phyloP scores from a whole-genome alignment of 2,113 vertebrate species.

The Amblyornis subalaris region DNA sequence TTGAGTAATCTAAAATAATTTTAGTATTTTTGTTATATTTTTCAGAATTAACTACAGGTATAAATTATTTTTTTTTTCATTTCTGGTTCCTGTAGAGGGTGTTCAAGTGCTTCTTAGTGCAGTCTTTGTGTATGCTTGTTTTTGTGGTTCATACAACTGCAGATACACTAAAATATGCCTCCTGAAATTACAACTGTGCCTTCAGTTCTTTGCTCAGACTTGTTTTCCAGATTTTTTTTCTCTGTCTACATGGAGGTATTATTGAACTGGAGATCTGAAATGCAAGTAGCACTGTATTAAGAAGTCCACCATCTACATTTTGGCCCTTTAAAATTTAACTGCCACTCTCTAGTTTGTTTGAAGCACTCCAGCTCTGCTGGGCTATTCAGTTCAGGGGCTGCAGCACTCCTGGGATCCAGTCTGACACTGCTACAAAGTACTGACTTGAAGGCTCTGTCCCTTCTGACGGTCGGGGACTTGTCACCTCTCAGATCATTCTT shows the following conservation, averaged over 20 bases:
- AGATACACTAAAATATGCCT: neutral
- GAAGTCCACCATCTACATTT: rapidly evolving
- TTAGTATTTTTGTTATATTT: neutral
- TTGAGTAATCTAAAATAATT: neutral
- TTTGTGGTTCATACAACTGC: neutral
- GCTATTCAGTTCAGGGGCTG: neutral
- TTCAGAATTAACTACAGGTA: neutral
- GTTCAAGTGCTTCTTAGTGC: slow-evolving; percentile 1
- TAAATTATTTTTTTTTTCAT: neutral
- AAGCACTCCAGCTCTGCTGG: neutral
- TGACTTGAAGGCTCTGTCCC: neutral
- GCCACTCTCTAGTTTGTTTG: neutral
- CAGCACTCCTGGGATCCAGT: neutral
- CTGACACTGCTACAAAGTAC: neutral
- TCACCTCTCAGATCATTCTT: neutral
- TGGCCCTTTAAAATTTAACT: neutral
- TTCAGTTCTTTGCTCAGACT: neutral
- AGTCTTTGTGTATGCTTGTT: neutral
- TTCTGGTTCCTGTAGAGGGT: slow-evolving; percentile 45
- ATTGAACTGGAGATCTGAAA: neutral
- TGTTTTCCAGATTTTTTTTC: neutral
- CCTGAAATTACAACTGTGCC: neutral
- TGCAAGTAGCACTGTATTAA: neutral
- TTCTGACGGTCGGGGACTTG: neutral
- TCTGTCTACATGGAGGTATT: neutral